Base-by-base conservation (phyloP, 2,888 invertebrate species). In the Drosophila nr. medialis region DNA sequence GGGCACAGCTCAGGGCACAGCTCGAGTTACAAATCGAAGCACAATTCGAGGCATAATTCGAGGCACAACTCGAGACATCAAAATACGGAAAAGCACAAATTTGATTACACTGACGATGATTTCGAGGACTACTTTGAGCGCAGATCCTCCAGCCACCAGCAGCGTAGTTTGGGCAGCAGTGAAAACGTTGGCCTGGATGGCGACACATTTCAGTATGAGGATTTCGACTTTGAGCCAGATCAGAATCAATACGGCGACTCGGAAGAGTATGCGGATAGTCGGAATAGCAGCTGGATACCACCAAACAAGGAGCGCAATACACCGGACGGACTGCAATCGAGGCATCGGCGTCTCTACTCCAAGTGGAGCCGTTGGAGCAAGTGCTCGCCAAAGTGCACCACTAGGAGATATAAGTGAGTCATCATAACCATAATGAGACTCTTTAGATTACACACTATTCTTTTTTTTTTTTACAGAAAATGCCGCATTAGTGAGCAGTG, bases 361-460 rank as follows among this genome's bases (percentile, higher is more conserved):
- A 95, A 95, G 80, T 98, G 98, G 98, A 96, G 96, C 45, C 93
- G 95, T 36, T 98, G 98, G 98, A 96, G 96, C 1, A 93, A 95
- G 15, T 98, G 98, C 91, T 96, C 96, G 0, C 94, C 95, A 72
- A 95, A 95, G 78, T 98, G 98, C 91, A 95, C 95, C 24, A 97
- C 98, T 3, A 94, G 96, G 42, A 94, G 98, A 80, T 94, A 95
- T 91, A 95, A 96, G 96, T 96, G 92, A 89, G 90, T 83, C 2
- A 0, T 7, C 45, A 45, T 24, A 21, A 15, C 24, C 15, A 32
- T 13, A n/a, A 13, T 30, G n/a, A 5, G 4, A 15, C 38, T 48
- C 27, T 40, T 36, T 36, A 36, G 36, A 36, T 36, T 18, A 18
- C 32, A 32, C 11, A 11, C 2, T 21, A 5, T 4, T 2, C 11